phyloP scores from a whole-genome alignment of 2,888 invertebrate species.

The Ophonus ardosiacus region DNA sequence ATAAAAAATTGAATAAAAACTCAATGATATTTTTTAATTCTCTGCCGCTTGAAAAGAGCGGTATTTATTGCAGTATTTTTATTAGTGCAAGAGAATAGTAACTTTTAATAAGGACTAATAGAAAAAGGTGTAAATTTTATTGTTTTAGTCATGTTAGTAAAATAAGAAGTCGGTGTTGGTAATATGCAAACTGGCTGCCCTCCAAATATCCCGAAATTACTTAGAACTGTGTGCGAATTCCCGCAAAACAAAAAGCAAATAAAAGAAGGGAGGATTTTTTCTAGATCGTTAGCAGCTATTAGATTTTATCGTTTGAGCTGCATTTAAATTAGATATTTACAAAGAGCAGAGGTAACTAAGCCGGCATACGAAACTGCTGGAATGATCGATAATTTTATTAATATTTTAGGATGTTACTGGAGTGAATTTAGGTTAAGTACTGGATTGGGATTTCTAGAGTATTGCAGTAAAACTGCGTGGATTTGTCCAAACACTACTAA shows the following conservation, averaged over 20 bases:
- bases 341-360: slow-evolving; percentile 15
- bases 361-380: slow-evolving; percentile 6
- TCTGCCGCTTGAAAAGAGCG: too few species aligned
- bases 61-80: background rate
- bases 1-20: too few species aligned
- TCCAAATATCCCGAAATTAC: slow-evolving; percentile 19
- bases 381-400: slow-evolving; percentile 39
- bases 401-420: slow-evolving; percentile 26
- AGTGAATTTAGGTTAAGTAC: slow-evolving; percentile 38
- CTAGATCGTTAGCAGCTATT: slow-evolving; percentile 20
- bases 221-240: background rate
- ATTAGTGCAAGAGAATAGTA: background rate
- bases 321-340: slow-evolving; percentile 40
- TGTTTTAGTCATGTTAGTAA: background rate
- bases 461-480: background rate
- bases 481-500: slow-evolving; percentile 11
- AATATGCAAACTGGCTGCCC: slow-evolving; percentile 6
- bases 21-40: too few species aligned
- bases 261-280: slow-evolving; percentile 15
- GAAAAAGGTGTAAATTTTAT: too few species aligned
- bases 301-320: slow-evolving; percentile 26
- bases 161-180: background rate
- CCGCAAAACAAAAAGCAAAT: slow-evolving; percentile 31
- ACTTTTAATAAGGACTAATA: background rate
- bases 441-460: slow-evolving; percentile 34